phyloP scores from a whole-genome alignment of 2,888 invertebrate genomes.

The Caenorhabditis sulstoni region DNA sequence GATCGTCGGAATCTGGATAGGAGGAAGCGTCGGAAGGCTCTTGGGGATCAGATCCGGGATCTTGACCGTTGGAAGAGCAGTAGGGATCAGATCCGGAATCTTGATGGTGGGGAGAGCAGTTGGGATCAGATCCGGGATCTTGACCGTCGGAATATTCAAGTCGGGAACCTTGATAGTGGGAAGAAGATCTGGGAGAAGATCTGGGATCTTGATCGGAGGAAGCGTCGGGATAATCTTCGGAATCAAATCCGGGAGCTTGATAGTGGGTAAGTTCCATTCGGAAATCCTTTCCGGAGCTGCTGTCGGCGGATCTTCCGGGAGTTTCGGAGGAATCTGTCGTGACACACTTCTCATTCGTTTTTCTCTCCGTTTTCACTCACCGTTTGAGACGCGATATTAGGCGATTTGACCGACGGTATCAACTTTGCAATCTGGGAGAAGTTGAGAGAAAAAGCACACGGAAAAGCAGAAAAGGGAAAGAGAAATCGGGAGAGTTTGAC shows the following conservation, averaged over 20 bases:
- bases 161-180: slow-evolving; percentile 12
- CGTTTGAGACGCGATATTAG: slow-evolving; percentile 23
- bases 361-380: slow-evolving; percentile 10
- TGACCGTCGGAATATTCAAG: slow-evolving; percentile 12
- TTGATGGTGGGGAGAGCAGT: background rate
- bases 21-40: no score
- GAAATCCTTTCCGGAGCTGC: no score
- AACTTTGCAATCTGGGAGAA: slow-evolving; percentile 19
- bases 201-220: no score
- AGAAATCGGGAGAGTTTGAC: slow-evolving; percentile 1
- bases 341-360: background rate
- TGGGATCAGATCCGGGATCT: slow-evolving; percentile 13
- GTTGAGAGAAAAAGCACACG: slow-evolving; percentile 33
- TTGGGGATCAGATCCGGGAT: background rate
- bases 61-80: slow-evolving; percentile 23
- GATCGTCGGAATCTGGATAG: background rate
- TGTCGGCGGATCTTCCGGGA: no score
- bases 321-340: background rate
- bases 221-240: no score
- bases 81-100: background rate
- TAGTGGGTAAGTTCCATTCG: no score
- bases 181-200: no score
- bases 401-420: slow-evolving; percentile 17
- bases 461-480: slow-evolving; percentile 33
- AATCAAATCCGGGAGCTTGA: background rate